phyloP scores from a whole-genome alignment of 1,140 invertebrate genomes.

The Cyclina sinensis region DNA sequence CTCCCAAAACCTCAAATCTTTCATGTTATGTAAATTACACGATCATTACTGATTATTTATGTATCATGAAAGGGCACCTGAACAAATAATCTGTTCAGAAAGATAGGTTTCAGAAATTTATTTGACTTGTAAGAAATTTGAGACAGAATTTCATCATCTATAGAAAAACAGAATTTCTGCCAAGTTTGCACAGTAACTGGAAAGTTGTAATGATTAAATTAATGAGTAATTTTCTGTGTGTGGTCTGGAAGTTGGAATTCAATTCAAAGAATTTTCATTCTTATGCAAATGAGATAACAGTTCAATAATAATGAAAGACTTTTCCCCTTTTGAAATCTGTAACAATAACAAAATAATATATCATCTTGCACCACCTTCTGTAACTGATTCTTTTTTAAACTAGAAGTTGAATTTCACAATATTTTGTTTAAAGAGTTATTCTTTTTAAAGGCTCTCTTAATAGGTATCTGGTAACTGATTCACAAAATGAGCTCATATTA shows the following conservation, averaged over 20 bases:
- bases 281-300: too few species aligned
- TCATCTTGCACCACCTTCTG: too few species aligned
- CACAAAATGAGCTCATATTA: too few species aligned
- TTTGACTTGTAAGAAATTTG: slow-evolving; percentile 1
- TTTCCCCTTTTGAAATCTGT: too few species aligned
- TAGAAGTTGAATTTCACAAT: too few species aligned
- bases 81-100: slow-evolving; percentile 5
- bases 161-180: background rate
- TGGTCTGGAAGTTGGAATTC: background rate
- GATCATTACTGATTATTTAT: slow-evolving; percentile 27
- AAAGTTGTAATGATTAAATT: slow-evolving; percentile 11
- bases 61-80: slow-evolving; percentile 20
- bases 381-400: too few species aligned
- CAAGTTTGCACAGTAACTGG: background rate
- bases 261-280: background rate
- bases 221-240: background rate
- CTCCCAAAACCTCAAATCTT: background rate
- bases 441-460: too few species aligned
- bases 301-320: too few species aligned
- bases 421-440: too few species aligned
- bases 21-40: slow-evolving; percentile 27
- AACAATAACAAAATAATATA: too few species aligned
- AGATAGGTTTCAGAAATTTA: slow-evolving; percentile 24
- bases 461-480: too few species aligned
- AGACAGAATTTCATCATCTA: background rate